These are phyloP conservation scores for Diplodus puntazzo DNA, from an alignment of 2,797 vertebrate genomes.

Conservation along the genomic window DNA sequence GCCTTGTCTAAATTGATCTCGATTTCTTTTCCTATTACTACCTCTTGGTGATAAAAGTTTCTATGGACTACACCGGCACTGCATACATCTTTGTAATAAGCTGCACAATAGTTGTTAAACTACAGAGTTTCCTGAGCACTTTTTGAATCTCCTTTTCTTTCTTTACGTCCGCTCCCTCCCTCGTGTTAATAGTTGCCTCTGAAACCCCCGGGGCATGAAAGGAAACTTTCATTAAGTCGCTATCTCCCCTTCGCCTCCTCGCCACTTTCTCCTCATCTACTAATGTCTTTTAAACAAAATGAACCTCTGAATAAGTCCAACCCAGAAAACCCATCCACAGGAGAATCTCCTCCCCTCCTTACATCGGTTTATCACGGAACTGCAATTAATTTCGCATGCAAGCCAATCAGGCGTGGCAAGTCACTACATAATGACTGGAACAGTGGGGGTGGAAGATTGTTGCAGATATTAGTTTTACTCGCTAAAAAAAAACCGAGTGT, in stretches of 20 bases:
- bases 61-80: neutral
- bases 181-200: conserved; percentile 58
- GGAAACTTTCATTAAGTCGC: conserved; percentile 74
- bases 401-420: conserved; percentile 59
- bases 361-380: conserved; percentile 60
- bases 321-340: conserved; percentile 19
- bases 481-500: conserved; percentile 24
- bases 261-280: conserved; percentile 52
- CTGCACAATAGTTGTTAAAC: conserved; percentile 47
- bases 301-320: conserved; percentile 68
- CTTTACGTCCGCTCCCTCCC: neutral
- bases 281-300: conserved; percentile 73
- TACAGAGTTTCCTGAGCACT: conserved; percentile 17
- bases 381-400: conserved; percentile 71
- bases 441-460: conserved; percentile 12
- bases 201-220: conserved; percentile 56
- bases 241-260: conserved; percentile 60
- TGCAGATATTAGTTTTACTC: conserved; percentile 66
- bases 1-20: conserved; percentile 39
- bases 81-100: conserved; percentile 32
- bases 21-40: conserved; percentile 17
- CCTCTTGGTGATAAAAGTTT: conserved; percentile 38
- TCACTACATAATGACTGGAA: conserved; percentile 56
- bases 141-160: conserved; percentile 34
- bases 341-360: conserved; percentile 40